Base-by-base conservation (phyloP, 2,888 invertebrate species). In the Eustalomyia histrio region DNA sequence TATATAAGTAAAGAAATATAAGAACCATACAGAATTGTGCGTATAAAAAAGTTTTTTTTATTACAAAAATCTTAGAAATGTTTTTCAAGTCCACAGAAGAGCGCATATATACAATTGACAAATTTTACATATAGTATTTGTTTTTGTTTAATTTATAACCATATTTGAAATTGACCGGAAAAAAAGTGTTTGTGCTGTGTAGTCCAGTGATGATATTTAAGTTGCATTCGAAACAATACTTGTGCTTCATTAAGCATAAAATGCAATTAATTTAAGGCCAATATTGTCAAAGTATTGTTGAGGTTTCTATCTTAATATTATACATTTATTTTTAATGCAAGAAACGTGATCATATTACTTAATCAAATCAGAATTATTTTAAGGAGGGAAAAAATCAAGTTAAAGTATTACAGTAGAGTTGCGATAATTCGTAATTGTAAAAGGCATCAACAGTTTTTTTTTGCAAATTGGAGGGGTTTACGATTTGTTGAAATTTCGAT, bases 271-370 rank as follows among this genome's bases (percentile, higher is more conserved):
- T 76, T 71, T 75, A 57, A 80, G 64, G 50, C 29, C 75, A 75
- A 65, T 71, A 68, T 68, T 57, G 33, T 79, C 29, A 64, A 39
- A 55, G 33, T 61, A 55, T 67, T 64, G 63, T 68, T 74, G 55
- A 60, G 55, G 53, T 39, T 12, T 73, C 55, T 57, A 53, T 43
- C 10, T 18, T 10, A 57, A 58, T 24, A 58, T 35, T 47, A 57
- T 43, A 47, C 12, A 50, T 14, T 60, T 10, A 2, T 9, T 76
- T 72, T 60, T 63, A 76, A 71, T 64, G 50, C 63, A 76, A 58
- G 58, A 74, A 65, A 80, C 80, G 80, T 80, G 80, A 80, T 80
- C 63, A 68, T 64, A 64, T 80, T 80, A 80, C 76, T 58, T 76
- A 80, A 80, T 76, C 57, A 33, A 21, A 60, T 64, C 17, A 21